These are phyloP conservation scores for Rhodeus uyekii DNA, from an alignment of 2,797 vertebrate genomes.

Conservation along the genomic window DNA sequence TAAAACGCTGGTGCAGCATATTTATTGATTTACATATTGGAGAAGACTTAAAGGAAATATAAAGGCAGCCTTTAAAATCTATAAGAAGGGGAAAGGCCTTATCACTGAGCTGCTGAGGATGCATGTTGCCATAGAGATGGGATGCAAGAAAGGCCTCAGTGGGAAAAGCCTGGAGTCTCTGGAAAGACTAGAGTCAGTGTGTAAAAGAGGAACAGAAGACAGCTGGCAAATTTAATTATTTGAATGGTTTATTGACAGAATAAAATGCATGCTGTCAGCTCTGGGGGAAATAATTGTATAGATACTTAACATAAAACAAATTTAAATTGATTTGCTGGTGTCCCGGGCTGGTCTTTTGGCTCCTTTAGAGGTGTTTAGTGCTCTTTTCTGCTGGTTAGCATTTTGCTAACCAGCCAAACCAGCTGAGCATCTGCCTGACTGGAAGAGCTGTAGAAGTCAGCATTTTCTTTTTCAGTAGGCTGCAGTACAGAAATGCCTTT, in stretches of 20 bases:
- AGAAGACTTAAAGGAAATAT: not conserved
- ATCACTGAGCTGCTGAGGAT: conserved; percentile 35
- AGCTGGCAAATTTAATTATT: not conserved
- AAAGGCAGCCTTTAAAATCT: not conserved
- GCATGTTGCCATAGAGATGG: conserved; percentile 78
- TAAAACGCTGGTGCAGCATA: not conserved
- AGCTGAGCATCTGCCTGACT: not conserved
- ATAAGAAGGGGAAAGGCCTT: not conserved
- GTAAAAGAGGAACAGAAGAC: not conserved
- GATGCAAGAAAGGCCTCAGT: conserved; percentile 60
- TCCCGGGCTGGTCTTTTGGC: not conserved
- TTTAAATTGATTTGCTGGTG: not conserved
- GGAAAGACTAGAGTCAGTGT: not conserved
- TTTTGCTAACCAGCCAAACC: not conserved
- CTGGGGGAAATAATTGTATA: not conserved
- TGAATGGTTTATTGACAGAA: not conserved
- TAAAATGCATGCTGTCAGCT: conserved; percentile 7
- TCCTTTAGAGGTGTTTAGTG: not conserved
- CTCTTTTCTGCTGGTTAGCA: not conserved
- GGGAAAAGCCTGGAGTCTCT: conserved; percentile 8
- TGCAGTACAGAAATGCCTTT: not conserved
- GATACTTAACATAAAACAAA: not conserved
- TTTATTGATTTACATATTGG: not conserved
- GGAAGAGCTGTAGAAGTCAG: not conserved
- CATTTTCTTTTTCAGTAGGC: not conserved